Evolutionary conservation across 2,797 vertebrate species (phyloP).

Genomic region (Petrocephalus sullivani): DNA sequence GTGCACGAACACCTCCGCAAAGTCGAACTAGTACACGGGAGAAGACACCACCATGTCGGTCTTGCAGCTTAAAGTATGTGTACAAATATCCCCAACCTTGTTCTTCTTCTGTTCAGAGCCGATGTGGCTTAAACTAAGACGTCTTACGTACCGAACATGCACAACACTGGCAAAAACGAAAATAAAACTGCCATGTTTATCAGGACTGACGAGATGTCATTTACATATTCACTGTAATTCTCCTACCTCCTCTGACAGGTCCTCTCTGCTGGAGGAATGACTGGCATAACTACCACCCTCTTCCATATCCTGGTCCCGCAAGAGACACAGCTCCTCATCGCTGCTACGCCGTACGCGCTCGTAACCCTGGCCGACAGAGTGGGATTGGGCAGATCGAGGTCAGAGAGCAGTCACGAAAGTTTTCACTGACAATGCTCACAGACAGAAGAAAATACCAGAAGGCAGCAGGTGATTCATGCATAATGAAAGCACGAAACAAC

Average conservation of each 20-base stretch:
- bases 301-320: conserved; percentile 77
- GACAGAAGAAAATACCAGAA: background rate
- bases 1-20: conserved; percentile 80
- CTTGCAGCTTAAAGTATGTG: background rate
- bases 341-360: conserved; percentile 80
- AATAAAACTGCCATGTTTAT: background rate
- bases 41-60: background rate
- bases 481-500: background rate
- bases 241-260: conserved; percentile 68
- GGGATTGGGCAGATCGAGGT: background rate
- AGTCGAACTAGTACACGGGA: conserved; percentile 68
- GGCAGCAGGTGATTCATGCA: background rate
- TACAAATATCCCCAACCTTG: background rate
- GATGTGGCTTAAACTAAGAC: background rate
- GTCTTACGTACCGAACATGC: background rate
- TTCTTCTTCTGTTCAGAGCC: background rate
- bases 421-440: background rate
- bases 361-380: conserved; percentile 65
- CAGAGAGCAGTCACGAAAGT: background rate
- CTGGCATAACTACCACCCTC: conserved; percentile 70
- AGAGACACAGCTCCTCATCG: conserved; percentile 82
- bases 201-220: background rate
- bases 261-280: conserved; percentile 62
- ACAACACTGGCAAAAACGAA: background rate
- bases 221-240: background rate